A percentile compares a stretch with the other conserved stretches of the same genome.
Conservation (phyloP, 2,113 vertebrate species). For the Rhea pennata region DNA sequence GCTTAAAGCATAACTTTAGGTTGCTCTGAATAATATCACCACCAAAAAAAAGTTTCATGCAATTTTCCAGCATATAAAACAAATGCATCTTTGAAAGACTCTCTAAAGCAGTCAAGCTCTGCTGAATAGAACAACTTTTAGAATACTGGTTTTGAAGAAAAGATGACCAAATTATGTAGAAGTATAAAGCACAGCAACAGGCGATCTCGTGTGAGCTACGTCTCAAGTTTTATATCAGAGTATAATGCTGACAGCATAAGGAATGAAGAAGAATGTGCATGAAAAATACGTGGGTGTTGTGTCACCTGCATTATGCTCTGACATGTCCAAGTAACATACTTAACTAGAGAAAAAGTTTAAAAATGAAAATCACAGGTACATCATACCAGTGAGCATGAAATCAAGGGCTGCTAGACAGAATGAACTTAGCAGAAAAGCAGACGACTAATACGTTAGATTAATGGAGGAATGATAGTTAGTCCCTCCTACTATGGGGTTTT, state of each 20-base stretch:
- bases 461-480: too few species aligned
- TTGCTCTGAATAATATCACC: neutral
- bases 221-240: neutral
- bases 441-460: too few species aligned
- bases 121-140: neutral
- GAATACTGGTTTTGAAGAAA: neutral
- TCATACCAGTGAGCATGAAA: neutral
- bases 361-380: neutral
- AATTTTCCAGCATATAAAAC: neutral
- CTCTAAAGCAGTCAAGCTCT: neutral
- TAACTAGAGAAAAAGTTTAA: neutral
- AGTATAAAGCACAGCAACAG: neutral
- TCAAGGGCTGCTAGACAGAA: neutral
- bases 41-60: neutral
- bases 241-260: neutral
- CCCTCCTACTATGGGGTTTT: too few species aligned
- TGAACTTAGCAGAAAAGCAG: neutral
- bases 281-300: neutral
- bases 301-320: neutral
- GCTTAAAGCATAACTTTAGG: neutral
- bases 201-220: neutral
- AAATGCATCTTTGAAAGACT: neutral
- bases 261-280: neutral
- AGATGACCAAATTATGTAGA: neutral
- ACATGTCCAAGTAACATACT: neutral